Percentiles rank a stretch among this genome's conserved stretches.
Evolutionary conservation across 2,113 vertebrate species (phyloP).

Genomic region (Plotosus lineatus): DNA sequence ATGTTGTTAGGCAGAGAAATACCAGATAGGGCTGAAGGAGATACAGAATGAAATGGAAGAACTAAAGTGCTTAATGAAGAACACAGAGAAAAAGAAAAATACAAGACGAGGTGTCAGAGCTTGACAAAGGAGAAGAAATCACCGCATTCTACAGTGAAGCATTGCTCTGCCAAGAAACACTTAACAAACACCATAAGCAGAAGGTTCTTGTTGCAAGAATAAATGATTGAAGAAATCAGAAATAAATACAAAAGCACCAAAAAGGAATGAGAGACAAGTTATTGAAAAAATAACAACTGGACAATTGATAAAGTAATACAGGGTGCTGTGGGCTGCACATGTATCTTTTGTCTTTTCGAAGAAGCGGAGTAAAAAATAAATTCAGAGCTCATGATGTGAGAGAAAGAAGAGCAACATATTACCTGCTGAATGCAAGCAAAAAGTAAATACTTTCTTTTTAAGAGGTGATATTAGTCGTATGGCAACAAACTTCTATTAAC

Average conservation of each 20-base stretch:
- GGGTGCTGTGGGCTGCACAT: slow-evolving; percentile 9
- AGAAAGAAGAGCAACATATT: slow-evolving; percentile 23
- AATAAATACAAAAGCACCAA: slow-evolving; percentile 35
- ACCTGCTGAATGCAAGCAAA: slow-evolving; percentile 29
- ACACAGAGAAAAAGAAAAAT: slow-evolving; percentile 13
- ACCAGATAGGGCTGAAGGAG: background rate
- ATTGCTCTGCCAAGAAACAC: slow-evolving; percentile 20
- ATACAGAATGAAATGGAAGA: slow-evolving; percentile 15
- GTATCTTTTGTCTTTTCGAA: background rate
- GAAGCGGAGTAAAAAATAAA: slow-evolving; percentile 13
- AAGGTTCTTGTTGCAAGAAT: slow-evolving; percentile 27
- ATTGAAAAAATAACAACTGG: slow-evolving; percentile 27
- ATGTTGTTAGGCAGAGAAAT: slow-evolving; percentile 14
- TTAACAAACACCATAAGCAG: slow-evolving; percentile 30
- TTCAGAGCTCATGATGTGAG: slow-evolving; percentile 4
- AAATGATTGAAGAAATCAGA: slow-evolving; percentile 24
- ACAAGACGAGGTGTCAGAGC: slow-evolving; percentile 20
- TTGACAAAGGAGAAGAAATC: background rate
- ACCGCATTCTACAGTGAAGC: slow-evolving; percentile 7
- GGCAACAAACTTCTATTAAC: slow-evolving; percentile 20
- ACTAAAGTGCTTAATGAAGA: slow-evolving; percentile 7
- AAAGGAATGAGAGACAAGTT: slow-evolving; percentile 18
- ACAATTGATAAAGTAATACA: slow-evolving; percentile 28
- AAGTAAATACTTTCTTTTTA: slow-evolving; percentile 2
- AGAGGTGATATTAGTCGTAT: background rate